A percentile compares a stretch with the other conserved stretches of the same genome.
Conservation (phyloP, 2,797 vertebrate species). For the Hoplostethus mediterraneus region DNA sequence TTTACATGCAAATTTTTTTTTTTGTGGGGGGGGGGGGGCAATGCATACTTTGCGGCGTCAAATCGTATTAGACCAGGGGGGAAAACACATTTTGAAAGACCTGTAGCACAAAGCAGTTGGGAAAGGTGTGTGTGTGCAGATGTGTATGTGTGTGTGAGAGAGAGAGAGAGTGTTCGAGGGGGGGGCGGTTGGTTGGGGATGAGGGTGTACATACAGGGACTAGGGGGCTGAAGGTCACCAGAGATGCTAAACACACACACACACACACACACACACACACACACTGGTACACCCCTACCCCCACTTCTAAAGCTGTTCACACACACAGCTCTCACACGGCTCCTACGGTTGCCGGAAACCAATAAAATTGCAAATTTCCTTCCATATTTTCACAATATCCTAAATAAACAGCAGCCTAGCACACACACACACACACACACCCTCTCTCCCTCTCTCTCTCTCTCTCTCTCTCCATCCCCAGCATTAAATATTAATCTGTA, state of each 20-base stretch:
- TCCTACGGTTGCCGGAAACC: conserved; percentile 83
- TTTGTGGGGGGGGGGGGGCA: no score
- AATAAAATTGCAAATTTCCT: conserved; percentile 99
- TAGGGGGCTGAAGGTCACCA: conserved; percentile 59
- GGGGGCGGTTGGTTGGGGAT: neutral
- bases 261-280: conserved; percentile 24
- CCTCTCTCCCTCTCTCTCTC: neutral
- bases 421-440: conserved; percentile 74
- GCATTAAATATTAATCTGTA: conserved; percentile 99
- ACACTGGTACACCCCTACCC: conserved; percentile 10
- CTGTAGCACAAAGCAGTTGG: neutral
- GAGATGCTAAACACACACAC: conserved; percentile 28
- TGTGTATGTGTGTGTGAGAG: conserved; percentile 13
- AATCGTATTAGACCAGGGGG: neutral
- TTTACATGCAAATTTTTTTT: no score
- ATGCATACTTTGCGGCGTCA: neutral
- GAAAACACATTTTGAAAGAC: neutral
- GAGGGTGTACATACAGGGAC: conserved; percentile 38
- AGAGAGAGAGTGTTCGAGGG: neutral
- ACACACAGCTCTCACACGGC: conserved; percentile 38
- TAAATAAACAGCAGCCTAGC: conserved; percentile 95
- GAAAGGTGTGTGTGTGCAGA: neutral
- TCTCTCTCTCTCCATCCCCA: conserved; percentile 58
- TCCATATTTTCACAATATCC: conserved; percentile 96
- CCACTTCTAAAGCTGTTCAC: conserved; percentile 27